A percentile compares a stretch with the other conserved stretches of the same genome.
phyloP scores from a whole-genome alignment of 2,888 invertebrate genomes.

The Oxyscelio sp. region DNA sequence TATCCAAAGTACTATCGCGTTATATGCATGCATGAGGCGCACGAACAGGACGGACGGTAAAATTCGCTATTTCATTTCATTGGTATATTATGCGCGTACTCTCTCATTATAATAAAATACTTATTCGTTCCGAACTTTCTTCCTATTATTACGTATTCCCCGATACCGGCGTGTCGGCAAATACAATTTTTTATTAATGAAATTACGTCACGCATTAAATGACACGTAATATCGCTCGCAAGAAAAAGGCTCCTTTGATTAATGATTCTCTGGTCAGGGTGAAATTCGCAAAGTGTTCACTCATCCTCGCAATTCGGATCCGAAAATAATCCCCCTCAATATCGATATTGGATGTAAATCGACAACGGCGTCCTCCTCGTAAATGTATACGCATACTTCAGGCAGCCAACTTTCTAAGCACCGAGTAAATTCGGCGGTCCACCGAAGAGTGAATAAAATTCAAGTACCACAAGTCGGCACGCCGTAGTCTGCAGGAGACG shows the following conservation, averaged over 20 bases:
- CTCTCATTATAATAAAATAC: slow-evolving; percentile 27
- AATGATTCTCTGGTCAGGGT: slow-evolving; percentile 33
- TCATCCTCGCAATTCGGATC: slow-evolving; percentile 22
- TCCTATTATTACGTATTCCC: not conserved
- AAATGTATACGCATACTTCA: slow-evolving; percentile 22
- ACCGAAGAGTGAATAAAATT: slow-evolving; percentile 67
- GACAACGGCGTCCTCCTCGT: slow-evolving; percentile 12
- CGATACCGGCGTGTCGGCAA: not conserved
- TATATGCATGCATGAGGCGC: slow-evolving; percentile 22
- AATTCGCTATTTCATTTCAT: slow-evolving; percentile 46
- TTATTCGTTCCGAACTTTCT: not conserved
- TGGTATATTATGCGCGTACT: not conserved
- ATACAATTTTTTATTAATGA: slow-evolving; percentile 28
- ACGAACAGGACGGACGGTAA: slow-evolving; percentile 20
- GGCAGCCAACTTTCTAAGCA: slow-evolving; percentile 62
- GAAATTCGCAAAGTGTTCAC: slow-evolving; percentile 17
- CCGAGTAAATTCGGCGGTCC: slow-evolving; percentile 64
- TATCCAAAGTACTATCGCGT: slow-evolving; percentile 26
- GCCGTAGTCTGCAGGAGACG: slow-evolving; percentile 64
- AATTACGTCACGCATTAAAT: not conserved
- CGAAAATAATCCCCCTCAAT: slow-evolving; percentile 24
- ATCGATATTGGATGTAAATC: slow-evolving; percentile 47
- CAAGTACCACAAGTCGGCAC: slow-evolving; percentile 61
- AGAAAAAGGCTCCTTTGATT: slow-evolving; percentile 13
- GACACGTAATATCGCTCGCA: not conserved